These are phyloP conservation scores for Dicentrarchus labrax DNA, from an alignment of 2,113 vertebrate species.

Conservation along the genomic window DNA sequence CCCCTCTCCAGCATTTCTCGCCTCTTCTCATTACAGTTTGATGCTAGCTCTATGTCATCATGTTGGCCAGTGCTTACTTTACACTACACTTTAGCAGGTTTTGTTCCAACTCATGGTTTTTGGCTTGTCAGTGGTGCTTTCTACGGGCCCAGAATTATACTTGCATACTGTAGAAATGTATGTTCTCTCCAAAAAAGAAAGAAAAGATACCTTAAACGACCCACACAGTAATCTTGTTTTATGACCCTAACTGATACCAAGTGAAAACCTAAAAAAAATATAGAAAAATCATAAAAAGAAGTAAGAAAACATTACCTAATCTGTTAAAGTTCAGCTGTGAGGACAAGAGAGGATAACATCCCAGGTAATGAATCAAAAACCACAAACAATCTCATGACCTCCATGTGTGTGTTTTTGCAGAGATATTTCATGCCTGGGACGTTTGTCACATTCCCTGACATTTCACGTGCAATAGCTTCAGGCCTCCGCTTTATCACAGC, in stretches of 20 bases:
- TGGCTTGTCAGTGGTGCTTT: not conserved
- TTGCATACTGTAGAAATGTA: constrained; percentile 9
- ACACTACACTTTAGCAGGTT: not conserved
- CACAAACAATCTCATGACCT: constrained; percentile 40
- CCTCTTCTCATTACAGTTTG: constrained; percentile 34
- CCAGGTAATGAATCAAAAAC: constrained; percentile 53
- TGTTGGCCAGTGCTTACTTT: constrained; percentile 19
- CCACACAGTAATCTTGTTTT: constrained; percentile 2
- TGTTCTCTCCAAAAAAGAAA: constrained; percentile 12
- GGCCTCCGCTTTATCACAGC: constrained; percentile 62
- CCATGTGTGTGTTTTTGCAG: constrained; percentile 41
- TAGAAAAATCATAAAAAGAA: not conserved
- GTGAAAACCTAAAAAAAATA: constrained; percentile 6
- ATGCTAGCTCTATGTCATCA: constrained; percentile 27
- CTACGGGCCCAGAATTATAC: not conserved
- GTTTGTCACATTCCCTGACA: constrained; percentile 53
- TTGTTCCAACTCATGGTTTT: not conserved
- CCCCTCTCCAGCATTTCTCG: not conserved
- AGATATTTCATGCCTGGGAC: constrained; percentile 47
- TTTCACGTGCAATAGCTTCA: constrained; percentile 56
- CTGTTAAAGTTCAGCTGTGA: constrained; percentile 29
- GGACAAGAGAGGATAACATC: constrained; percentile 27
- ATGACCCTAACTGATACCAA: not conserved
- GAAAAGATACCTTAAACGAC: constrained; percentile 21
- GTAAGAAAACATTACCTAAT: constrained; percentile 1